phyloP scores from a whole-genome alignment of 1,140 invertebrate species.

The Andrena cerasifolii region DNA sequence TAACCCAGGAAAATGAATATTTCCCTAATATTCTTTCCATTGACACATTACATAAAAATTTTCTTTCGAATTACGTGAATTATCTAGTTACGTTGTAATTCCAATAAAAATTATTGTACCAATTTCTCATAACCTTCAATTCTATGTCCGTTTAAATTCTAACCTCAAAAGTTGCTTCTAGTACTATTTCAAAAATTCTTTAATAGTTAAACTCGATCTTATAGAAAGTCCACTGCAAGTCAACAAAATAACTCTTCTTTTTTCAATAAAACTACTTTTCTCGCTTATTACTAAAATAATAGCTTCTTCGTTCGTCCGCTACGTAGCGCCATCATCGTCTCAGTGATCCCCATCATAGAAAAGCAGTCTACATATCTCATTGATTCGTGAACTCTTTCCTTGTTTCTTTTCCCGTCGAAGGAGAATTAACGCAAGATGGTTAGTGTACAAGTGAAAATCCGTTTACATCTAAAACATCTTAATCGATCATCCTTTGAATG shows the following conservation, averaged over 20 bases:
- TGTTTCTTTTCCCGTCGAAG: constrained; percentile 31
- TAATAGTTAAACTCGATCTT: background rate
- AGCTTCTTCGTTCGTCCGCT: background rate
- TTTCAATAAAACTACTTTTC: background rate
- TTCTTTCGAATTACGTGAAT: background rate
- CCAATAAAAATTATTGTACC: background rate
- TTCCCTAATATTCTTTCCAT: background rate
- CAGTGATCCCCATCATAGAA: background rate
- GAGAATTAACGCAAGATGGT: constrained; percentile 48
- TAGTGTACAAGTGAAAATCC: constrained; percentile 50
- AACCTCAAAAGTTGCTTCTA: background rate
- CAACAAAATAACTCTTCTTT: no score
- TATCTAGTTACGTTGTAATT: background rate
- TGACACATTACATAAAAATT: background rate
- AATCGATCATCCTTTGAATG: background rate
- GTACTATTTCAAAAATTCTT: background rate
- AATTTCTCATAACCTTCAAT: background rate
- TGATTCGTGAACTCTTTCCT: constrained; percentile 2
- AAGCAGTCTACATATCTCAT: background rate
- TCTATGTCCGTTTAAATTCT: background rate
- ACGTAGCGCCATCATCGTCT: background rate
- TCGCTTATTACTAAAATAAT: background rate
- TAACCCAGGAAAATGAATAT: background rate
- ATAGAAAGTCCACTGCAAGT: no score
- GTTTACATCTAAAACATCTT: constrained; percentile 45